Conservation (phyloP, 2,888 invertebrate genomes). For the Sesia apiformis region DNA sequence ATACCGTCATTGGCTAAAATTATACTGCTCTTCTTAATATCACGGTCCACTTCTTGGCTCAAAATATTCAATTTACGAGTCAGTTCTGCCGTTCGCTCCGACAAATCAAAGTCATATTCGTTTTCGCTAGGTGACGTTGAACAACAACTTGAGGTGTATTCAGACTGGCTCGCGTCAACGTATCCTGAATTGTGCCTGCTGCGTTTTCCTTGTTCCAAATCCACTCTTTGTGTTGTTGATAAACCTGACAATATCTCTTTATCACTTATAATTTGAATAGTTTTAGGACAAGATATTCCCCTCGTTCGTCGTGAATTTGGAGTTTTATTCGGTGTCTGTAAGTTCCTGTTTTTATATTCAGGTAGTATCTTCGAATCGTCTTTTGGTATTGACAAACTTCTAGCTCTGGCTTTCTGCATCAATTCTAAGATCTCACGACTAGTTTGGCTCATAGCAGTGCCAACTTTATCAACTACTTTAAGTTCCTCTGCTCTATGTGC, state of each 20-base stretch:
- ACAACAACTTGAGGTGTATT: constrained; percentile 69
- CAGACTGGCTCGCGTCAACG: constrained; percentile 67
- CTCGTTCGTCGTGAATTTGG: constrained; percentile 48
- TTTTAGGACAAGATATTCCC: constrained; percentile 70
- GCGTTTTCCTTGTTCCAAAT: constrained; percentile 38
- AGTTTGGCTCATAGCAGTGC: constrained; percentile 60
- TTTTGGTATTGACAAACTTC: constrained; percentile 68
- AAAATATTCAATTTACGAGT: constrained; percentile 57
- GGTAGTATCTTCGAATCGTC: constrained; percentile 54
- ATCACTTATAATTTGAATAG: constrained; percentile 65
- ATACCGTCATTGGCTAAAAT: constrained; percentile 33
- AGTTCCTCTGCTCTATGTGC: constrained; percentile 60
- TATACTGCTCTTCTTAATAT: constrained; percentile 32
- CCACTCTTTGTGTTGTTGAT: constrained; percentile 44
- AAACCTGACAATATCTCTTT: constrained; percentile 71
- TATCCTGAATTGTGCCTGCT: constrained; percentile 63
- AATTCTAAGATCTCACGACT: constrained; percentile 64
- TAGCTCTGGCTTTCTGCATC: constrained; percentile 63
- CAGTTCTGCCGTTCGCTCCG: constrained; percentile 58
- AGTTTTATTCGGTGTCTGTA: constrained; percentile 71
- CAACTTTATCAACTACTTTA: constrained; percentile 44
- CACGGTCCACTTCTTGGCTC: constrained; percentile 49
- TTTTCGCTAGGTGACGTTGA: constrained; percentile 69
- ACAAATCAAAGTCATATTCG: constrained; percentile 65
- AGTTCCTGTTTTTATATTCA: constrained; percentile 56